Evolutionary conservation across 2,113 vertebrate species (phyloP).

Genomic region (Boulengeromyrus knoepffleri): DNA sequence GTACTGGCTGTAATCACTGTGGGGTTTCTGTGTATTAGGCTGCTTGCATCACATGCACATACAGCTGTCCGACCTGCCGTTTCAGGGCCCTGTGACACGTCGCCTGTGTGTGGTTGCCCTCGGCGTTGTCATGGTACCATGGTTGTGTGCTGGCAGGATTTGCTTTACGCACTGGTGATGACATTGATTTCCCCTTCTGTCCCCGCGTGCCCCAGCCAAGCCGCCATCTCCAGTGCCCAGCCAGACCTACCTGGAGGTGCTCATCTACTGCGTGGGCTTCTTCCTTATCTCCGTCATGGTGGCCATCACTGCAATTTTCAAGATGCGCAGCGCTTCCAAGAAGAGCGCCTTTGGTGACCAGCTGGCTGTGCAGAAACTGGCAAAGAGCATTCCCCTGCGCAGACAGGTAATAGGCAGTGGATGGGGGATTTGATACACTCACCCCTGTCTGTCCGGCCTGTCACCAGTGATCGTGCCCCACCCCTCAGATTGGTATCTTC

Average conservation of each 20-base stretch:
- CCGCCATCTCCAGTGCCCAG: slow-evolving; percentile 65
- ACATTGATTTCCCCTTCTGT: slow-evolving; percentile 18
- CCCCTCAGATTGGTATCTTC: not conserved
- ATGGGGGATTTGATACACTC: slow-evolving; percentile 59
- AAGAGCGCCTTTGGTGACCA: slow-evolving; percentile 78
- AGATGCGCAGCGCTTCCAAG: slow-evolving; percentile 78
- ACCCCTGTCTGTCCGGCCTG: not conserved
- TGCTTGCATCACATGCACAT: not conserved
- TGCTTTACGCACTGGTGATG: slow-evolving; percentile 18
- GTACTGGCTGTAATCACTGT: slow-evolving; percentile 13
- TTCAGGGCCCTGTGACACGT: not conserved
- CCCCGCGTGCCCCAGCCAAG: slow-evolving; percentile 29
- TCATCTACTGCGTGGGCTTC: slow-evolving; percentile 84
- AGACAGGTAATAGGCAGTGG: slow-evolving; percentile 93
- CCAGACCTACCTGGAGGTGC: slow-evolving; percentile 81
- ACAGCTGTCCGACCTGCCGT: not conserved
- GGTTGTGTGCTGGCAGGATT: not conserved
- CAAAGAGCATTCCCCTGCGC: slow-evolving; percentile 84
- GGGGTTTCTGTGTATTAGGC: not conserved
- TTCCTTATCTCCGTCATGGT: slow-evolving; percentile 79
- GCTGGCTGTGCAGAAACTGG: slow-evolving; percentile 80
- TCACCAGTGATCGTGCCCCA: not conserved
- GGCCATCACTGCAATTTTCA: slow-evolving; percentile 71
- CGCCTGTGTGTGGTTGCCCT: not conserved
- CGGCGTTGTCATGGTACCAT: not conserved